These are phyloP conservation scores for Anoncus sp. DNA, from an alignment of 2,888 invertebrate species.

Conservation along the genomic window DNA sequence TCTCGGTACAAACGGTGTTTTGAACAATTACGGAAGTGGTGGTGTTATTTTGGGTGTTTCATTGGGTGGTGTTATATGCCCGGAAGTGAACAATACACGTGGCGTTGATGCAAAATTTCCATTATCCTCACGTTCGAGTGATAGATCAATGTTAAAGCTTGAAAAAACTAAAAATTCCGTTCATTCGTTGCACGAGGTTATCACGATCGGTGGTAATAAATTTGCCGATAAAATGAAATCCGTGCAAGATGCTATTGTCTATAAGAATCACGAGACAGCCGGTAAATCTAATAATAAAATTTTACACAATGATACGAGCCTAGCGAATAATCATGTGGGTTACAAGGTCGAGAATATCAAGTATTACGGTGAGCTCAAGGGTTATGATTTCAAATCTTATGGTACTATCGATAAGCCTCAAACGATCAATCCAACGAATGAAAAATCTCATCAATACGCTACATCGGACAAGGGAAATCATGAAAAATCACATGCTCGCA, in stretches of 20 bases:
- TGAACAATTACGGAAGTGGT: slow-evolving; percentile 60
- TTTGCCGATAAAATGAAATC: slow-evolving; percentile 75
- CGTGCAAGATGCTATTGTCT: slow-evolving; percentile 69
- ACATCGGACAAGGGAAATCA: slow-evolving; percentile 68
- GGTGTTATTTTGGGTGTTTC: slow-evolving; percentile 66
- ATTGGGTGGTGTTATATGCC: slow-evolving; percentile 57
- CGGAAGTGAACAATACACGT: slow-evolving; percentile 61
- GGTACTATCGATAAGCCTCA: slow-evolving; percentile 77
- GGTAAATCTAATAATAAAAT: slow-evolving; percentile 47
- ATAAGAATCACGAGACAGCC: slow-evolving; percentile 72
- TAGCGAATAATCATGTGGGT: slow-evolving; percentile 69
- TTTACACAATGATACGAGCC: slow-evolving; percentile 67
- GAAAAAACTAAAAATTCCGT: slow-evolving; percentile 70
- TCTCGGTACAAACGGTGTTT: slow-evolving; percentile 48
- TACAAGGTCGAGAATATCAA: slow-evolving; percentile 79
- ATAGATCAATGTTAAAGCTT: slow-evolving; percentile 76
- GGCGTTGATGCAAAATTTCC: slow-evolving; percentile 70
- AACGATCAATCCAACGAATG: slow-evolving; percentile 67
- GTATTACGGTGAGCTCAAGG: slow-evolving; percentile 80
- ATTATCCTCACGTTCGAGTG: slow-evolving; percentile 73
- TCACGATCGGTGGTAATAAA: slow-evolving; percentile 66
- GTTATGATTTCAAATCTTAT: slow-evolving; percentile 79
- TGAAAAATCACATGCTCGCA: slow-evolving; percentile 70
- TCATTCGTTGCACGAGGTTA: slow-evolving; percentile 49
- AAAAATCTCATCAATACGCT: slow-evolving; percentile 75